Conservation (phyloP, 2,888 invertebrate genomes). For the Cheilosia grossa region DNA sequence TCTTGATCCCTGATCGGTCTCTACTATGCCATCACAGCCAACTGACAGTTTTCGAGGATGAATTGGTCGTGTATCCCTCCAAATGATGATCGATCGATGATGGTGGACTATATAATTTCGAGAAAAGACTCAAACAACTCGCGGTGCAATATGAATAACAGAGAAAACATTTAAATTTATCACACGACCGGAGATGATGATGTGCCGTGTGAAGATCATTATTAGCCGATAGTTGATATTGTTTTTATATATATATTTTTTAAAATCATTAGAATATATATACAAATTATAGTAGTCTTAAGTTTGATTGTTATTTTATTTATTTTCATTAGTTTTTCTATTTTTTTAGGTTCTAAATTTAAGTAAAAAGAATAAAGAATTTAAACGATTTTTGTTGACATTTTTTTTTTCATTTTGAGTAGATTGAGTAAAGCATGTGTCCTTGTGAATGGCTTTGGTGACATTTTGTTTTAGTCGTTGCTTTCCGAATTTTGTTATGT, state of each 20-base stretch:
- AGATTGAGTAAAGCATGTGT: conserved; percentile 23
- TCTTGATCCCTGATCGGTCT: conserved; percentile 28
- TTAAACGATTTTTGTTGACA: conserved; percentile 8
- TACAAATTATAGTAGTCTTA: conserved; percentile 43
- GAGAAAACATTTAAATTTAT: conserved; percentile 17
- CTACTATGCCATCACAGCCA: conserved; percentile 44
- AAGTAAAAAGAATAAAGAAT: conserved; percentile 35
- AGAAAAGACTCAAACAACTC: conserved; percentile 53
- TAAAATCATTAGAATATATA: conserved; percentile 23
- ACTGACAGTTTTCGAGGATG: conserved; percentile 46
- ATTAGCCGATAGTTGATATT: conserved; percentile 38
- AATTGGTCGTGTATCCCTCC: conserved; percentile 48
- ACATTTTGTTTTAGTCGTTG: conserved; percentile 19
- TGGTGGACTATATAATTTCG: background rate
- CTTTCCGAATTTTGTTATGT: background rate
- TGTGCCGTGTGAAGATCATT: conserved; percentile 41
- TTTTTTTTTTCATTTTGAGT: background rate
- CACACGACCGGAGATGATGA: conserved; percentile 54
- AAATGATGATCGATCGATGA: conserved; percentile 25
- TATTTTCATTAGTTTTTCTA: conserved; percentile 70
- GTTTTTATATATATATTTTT: conserved; percentile 11
- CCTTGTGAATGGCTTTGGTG: conserved; percentile 15
- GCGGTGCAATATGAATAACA: conserved; percentile 50
- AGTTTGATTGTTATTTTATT: conserved; percentile 64
- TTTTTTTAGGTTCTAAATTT: conserved; percentile 32